A percentile compares a stretch with the other conserved stretches of the same genome.
These are phyloP conservation scores for Polymixis lichenea DNA, from an alignment of 2,888 invertebrate species.

Conservation along the genomic window DNA sequence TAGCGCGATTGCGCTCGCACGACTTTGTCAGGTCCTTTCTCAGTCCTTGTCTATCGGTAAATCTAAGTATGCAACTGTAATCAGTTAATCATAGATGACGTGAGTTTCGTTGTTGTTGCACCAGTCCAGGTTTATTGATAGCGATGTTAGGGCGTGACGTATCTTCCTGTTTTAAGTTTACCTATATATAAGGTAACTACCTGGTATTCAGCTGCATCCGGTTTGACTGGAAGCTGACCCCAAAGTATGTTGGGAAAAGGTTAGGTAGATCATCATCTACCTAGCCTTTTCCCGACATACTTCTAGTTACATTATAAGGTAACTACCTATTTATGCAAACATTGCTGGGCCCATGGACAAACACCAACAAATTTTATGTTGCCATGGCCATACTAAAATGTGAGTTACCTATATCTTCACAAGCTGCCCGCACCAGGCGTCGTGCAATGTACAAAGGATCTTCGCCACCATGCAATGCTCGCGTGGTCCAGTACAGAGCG, in stretches of 20 bases:
- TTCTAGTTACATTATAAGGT: too few species aligned
- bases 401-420: slow-evolving; percentile 93
- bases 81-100: neutral
- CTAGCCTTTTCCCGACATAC: too few species aligned
- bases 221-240: too few species aligned
- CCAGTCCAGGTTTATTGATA: neutral
- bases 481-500: slow-evolving; percentile 95
- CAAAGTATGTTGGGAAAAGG: too few species aligned
- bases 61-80: neutral
- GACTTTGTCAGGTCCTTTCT: too few species aligned
- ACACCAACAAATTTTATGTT: neutral
- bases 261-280: too few species aligned
- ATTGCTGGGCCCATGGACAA: neutral
- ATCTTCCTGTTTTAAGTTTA: neutral
- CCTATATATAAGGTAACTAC: neutral
- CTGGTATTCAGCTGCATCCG: too few species aligned
- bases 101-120: neutral
- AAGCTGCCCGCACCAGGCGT: slow-evolving; percentile 93
- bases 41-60: too few species aligned
- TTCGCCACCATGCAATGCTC: slow-evolving; percentile 95
- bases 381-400: neutral
- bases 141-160: neutral
- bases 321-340: neutral
- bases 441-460: slow-evolving; percentile 95
- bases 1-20: too few species aligned